Base-by-base conservation (phyloP, 2,113 vertebrate genomes). In the Clarias batrachus region DNA sequence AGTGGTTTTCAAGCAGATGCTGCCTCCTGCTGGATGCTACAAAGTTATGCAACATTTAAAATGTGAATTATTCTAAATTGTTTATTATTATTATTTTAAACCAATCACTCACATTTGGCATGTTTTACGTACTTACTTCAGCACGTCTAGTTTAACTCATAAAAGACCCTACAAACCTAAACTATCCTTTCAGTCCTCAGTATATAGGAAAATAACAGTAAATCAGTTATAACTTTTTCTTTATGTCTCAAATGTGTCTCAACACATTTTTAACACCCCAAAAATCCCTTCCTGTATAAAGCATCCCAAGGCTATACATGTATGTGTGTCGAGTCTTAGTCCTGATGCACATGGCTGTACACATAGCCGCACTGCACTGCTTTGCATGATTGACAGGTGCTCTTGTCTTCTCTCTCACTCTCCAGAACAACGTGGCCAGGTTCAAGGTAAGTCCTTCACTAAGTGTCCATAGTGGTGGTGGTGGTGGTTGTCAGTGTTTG, bases 301-400 rank as follows among this genome's bases (percentile, higher is more conserved):
- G n/a, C 37, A 73, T 76, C 30, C 68, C n/a, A 41, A 85, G 74
- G 41, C n/a, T 78, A 62, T 27, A 4, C 56, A 19, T 78, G 30
- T 41, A 41, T 41, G 37, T 73, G 70, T 74, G 73, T 73, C 54
- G 25, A 4, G 25, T 25, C 33, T 74, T 27, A 52, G 48, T 7
- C 16, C 25, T 73, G 33, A 41, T 74, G 68, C 25, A 68, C 23
- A 37, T 74, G 52, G 91, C 90, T 87, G 87, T 83, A 59, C 84
- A 84, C 88, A 84, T 48, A 63, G 88, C 87, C 84, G 87, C 79
- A 27, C 13, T 85, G 89, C 91, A 90, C 90, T 94, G 93, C 93
- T 94, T 94, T 95, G 94, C 94, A 96, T 94, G 94, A 94, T 93
- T 96, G 94, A 96, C 94, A 92, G 91, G 85, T 91, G 89, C 93